These are phyloP conservation scores for Porites rus DNA, from an alignment of 92 coral and sea anemone genomes.

Conservation along the genomic window DNA sequence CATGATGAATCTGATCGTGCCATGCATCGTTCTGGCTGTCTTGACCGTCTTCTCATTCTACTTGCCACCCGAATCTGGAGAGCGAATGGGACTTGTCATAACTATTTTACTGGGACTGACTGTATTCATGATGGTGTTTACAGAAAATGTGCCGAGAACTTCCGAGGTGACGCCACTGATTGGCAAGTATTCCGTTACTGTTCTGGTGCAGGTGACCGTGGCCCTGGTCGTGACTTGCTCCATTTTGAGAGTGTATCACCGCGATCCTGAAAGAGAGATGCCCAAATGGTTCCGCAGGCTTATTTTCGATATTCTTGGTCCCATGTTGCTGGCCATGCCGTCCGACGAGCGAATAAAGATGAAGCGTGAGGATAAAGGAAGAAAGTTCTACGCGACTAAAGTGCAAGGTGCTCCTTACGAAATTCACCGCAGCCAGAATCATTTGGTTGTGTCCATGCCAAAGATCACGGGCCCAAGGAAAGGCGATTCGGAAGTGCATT, in stretches of 20 bases:
- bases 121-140: conserved; percentile 93
- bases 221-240: conserved; percentile 86
- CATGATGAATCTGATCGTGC: conserved; percentile 90
- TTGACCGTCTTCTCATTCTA: conserved; percentile 92
- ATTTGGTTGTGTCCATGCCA: conserved; percentile 61
- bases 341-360: conserved; percentile 74
- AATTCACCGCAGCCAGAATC: conserved; percentile 61
- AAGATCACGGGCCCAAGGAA: conserved; percentile 48
- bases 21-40: conserved; percentile 89
- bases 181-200: conserved; percentile 93
- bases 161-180: conserved; percentile 95
- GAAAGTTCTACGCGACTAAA: conserved; percentile 49
- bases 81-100: conserved; percentile 94
- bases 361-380: conserved; percentile 53
- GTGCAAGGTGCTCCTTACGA: conserved; percentile 76
- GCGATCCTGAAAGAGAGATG: conserved; percentile 88
- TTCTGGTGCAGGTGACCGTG: conserved; percentile 83
- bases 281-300: conserved; percentile 88
- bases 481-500: conserved; percentile 38
- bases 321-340: conserved; percentile 85
- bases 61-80: conserved; percentile 99
- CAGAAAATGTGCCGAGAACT: conserved; percentile 96
- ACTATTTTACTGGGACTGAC: conserved; percentile 92
- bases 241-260: conserved; percentile 85
- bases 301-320: conserved; percentile 89